Conservation (phyloP, 1,140 invertebrate species). For the Portunus trituberculatus region DNA sequence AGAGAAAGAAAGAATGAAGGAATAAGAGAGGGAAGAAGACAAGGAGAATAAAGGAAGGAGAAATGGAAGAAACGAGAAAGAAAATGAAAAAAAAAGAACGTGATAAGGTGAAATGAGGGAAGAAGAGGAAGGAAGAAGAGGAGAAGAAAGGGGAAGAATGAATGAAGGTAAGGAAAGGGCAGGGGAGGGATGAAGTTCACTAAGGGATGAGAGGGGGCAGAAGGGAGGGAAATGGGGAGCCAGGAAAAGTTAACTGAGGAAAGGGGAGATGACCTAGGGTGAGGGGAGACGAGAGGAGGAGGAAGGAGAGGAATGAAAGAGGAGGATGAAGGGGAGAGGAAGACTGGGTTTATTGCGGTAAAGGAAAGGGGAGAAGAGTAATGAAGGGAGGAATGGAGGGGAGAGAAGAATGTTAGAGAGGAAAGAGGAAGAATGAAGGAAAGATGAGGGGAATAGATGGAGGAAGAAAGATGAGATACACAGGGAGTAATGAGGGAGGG, state of each 20-base stretch:
- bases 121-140: no score
- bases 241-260: background rate
- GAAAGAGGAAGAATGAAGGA: background rate
- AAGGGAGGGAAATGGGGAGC: no score
- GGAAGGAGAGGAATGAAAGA: background rate
- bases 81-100: no score
- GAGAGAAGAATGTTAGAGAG: background rate
- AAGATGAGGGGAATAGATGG: background rate
- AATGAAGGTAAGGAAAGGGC: no score
- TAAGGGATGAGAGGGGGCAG: no score
- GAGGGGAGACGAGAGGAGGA: background rate
- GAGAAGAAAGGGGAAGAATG: no score
- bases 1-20: no score
- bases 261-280: background rate
- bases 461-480: background rate
- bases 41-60: no score
- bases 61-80: no score
- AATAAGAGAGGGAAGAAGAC: no score
- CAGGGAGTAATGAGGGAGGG: background rate
- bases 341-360: background rate
- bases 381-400: background rate
- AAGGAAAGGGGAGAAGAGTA: background rate
- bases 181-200: no score
- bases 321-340: background rate
- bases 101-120: no score